Evolutionary conservation across 2,888 invertebrate species (phyloP).

Genomic region (Caenorhabditis japonica): DNA sequence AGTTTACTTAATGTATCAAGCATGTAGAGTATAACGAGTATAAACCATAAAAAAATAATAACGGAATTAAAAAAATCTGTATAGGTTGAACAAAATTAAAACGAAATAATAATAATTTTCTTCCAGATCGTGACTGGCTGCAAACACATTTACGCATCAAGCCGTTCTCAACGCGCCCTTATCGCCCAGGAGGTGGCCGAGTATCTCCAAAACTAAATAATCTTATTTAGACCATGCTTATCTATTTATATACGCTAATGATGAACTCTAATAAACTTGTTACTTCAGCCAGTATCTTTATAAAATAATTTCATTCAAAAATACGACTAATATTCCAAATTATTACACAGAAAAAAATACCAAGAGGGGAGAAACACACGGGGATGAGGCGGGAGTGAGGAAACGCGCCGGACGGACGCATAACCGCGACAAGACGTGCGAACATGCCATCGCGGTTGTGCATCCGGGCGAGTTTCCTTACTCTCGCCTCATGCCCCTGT

Average conservation of each 20-base stretch:
- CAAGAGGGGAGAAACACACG: slow-evolving; percentile 13
- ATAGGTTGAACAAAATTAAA: no score
- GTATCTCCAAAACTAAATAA: slow-evolving; percentile 16
- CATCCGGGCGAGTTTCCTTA: no score
- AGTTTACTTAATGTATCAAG: no score
- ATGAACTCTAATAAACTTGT: neutral
- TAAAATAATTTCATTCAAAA: slow-evolving; percentile 33
- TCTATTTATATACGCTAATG: slow-evolving; percentile 18
- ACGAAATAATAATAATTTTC: neutral
- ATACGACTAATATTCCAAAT: slow-evolving; percentile 23
- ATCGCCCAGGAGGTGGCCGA: slow-evolving; percentile 28
- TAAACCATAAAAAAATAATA: no score
- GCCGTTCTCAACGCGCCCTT: slow-evolving; percentile 27
- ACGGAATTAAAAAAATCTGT: no score
- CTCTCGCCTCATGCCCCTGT: no score
- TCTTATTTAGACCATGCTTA: slow-evolving; percentile 7
- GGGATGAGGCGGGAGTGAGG: no score
- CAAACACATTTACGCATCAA: slow-evolving; percentile 46
- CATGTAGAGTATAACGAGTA: no score
- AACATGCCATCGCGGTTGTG: no score
- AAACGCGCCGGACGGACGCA: no score
- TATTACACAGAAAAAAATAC: slow-evolving; percentile 36
- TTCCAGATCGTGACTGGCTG: slow-evolving; percentile 47
- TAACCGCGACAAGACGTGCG: no score
- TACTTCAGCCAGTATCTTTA: neutral